Evolutionary conservation across 2,888 invertebrate genomes (phyloP).

Genomic region (Prosopocoilus inquinatus): DNA sequence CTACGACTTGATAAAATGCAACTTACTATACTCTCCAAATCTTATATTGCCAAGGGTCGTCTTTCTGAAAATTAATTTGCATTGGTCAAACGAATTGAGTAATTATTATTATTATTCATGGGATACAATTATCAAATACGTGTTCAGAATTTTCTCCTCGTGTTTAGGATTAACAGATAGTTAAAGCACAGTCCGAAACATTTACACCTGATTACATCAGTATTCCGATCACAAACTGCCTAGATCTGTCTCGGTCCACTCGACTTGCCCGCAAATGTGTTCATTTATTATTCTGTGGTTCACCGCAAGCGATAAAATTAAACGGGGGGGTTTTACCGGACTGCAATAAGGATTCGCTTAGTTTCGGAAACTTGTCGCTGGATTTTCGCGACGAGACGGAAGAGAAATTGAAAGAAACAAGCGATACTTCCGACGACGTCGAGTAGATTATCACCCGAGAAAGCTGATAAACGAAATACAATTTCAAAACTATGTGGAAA

Average conservation of each 20-base stretch:
- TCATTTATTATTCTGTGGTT: conserved; percentile 40
- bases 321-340: conserved; percentile 27
- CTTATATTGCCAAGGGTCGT: no score
- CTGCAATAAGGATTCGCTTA: conserved; percentile 32
- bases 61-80: no score
- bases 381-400: background rate
- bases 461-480: conserved; percentile 44
- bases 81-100: no score
- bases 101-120: background rate
- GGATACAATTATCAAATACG: conserved; percentile 25
- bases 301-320: conserved; percentile 24
- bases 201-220: conserved; percentile 46
- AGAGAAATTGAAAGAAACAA: conserved; percentile 10
- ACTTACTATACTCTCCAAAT: no score
- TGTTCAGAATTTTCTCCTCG: background rate
- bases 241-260: conserved; percentile 44
- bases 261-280: conserved; percentile 38
- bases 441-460: conserved; percentile 33
- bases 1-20: no score
- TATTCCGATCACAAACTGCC: conserved; percentile 38
- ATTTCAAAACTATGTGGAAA: conserved; percentile 46
- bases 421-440: conserved; percentile 23
- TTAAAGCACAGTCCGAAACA: conserved; percentile 34
- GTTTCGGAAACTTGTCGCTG: conserved; percentile 13
- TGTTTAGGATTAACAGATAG: conserved; percentile 39